These are phyloP conservation scores for Cynodonichthys magdalenae DNA, from an alignment of 2,797 vertebrate genomes.

Conservation along the genomic window DNA sequence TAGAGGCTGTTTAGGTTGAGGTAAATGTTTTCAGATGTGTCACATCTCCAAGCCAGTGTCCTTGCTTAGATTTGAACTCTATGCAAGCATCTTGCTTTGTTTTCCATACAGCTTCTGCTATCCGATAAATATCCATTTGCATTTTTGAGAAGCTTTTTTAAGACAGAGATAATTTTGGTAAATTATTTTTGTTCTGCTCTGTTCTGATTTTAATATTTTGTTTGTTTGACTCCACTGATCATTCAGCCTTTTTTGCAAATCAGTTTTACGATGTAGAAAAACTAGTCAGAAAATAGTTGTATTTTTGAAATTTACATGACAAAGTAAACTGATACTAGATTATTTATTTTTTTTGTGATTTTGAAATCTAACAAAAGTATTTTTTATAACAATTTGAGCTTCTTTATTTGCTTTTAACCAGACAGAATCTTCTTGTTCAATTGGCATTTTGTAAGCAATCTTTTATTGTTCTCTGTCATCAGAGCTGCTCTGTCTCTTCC, in stretches of 20 bases:
- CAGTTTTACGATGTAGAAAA: not conserved
- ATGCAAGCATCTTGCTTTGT: conserved; percentile 60
- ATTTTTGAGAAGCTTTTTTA: conserved; percentile 25
- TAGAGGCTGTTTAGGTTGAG: conserved; percentile 14
- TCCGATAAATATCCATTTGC: conserved; percentile 39
- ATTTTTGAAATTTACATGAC: conserved; percentile 8
- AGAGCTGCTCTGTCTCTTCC: conserved; percentile 75
- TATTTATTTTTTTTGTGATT: conserved; percentile 29
- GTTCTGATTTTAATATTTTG: conserved; percentile 23
- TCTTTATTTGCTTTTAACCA: conserved; percentile 58
- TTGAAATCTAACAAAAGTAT: conserved; percentile 26
- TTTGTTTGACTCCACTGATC: conserved; percentile 16
- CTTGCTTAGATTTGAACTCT: conserved; percentile 46
- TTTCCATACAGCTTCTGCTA: conserved; percentile 61
- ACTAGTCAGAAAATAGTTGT: not conserved
- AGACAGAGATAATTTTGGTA: conserved; percentile 72
- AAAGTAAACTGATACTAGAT: conserved; percentile 14
- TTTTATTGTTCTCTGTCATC: conserved; percentile 74
- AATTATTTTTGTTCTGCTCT: conserved; percentile 34
- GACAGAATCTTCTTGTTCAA: conserved; percentile 40
- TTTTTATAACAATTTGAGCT: conserved; percentile 37
- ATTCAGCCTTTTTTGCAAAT: not conserved
- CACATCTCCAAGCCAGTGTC: conserved; percentile 38
- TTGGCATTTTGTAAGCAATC: conserved; percentile 68
- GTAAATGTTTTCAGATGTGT: conserved; percentile 36